Evolutionary conservation across 2,113 vertebrate species (phyloP).

Genomic region (Lepidothrix coronata): DNA sequence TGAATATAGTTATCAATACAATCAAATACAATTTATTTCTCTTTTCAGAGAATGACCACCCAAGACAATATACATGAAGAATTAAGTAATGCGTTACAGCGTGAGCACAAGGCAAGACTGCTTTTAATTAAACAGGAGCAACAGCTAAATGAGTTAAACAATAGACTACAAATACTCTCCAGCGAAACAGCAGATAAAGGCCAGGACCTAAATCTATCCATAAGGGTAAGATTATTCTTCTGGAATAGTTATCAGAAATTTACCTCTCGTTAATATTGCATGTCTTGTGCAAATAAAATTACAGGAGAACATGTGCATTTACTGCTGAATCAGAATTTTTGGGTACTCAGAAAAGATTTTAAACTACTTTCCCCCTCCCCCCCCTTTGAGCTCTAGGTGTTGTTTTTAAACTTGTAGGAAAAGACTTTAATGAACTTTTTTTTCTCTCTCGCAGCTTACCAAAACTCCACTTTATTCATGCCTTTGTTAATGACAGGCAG

Average conservation of each 20-base stretch:
- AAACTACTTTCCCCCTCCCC: background rate
- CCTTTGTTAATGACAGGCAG: background rate
- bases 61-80: constrained; percentile 76
- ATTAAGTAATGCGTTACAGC: constrained; percentile 80
- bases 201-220: constrained; percentile 69
- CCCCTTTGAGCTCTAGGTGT: background rate
- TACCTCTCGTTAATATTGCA: background rate
- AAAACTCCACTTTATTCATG: background rate
- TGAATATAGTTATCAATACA: background rate
- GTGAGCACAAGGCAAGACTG: constrained; percentile 81
- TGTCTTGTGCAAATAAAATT: background rate
- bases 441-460: background rate
- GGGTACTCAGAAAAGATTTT: background rate
- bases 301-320: background rate
- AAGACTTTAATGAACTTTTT: background rate
- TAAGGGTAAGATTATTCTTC: constrained; percentile 67
- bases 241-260: background rate
- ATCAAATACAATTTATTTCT: constrained; percentile 4
- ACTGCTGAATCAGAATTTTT: background rate
- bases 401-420: background rate
- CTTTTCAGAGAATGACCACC: constrained; percentile 76
- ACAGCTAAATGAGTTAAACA: constrained; percentile 76
- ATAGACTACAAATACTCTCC: constrained; percentile 68
- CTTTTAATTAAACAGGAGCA: constrained; percentile 81
- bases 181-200: constrained; percentile 71